Base-by-base conservation (phyloP, 2,888 invertebrate species). In the Gasteruption jaculator region DNA sequence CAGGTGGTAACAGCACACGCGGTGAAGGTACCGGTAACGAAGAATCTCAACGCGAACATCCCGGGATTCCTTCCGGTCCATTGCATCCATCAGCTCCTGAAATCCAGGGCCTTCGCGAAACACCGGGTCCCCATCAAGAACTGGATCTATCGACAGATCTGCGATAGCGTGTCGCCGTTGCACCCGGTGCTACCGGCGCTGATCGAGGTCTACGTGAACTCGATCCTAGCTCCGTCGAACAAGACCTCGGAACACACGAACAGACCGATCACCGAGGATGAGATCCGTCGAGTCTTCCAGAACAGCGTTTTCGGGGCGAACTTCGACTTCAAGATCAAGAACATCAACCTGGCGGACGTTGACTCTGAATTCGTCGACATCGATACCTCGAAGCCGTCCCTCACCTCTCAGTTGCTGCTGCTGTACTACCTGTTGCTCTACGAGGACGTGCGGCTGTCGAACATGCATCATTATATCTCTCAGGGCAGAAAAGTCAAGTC, bases 1-100 rank as follows among this genome's bases (percentile, higher is more conserved):
- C n/a, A n/a, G n/a, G 91, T 92, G 24, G 93, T 96, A 0, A 92
- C 96, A 3, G 82, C 91, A 0, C 94, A 95, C 72, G 96, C 96
- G 0, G 91, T 95, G 0, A 91, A 92, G 67, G 94, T 97, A 1
- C 92, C 95, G 0, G 95, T 96, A 0, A 97, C 96, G 0, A 81
- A 80, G 0, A 85, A 85, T 59, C 76, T 97, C 14, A 94, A 85
- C 71, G 91, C 90, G 24, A 85, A 85, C 56, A 88, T 93, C 60
- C 82, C 86, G 1, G 93, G 95, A 6, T 95, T 93, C 70, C 72
- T 97, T 38, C 95, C 96, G 0, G 89, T 96, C 11, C 95, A 96
- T 70, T 96, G 96, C 66, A 93, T 96, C 54, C 92, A 95, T 64
- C 96, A 96, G 65, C 74, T 96, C 30, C 74, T 97, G 10, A 94